Base-by-base conservation (phyloP, 2,113 vertebrate species). In the Phalacrocorax carbo region DNA sequence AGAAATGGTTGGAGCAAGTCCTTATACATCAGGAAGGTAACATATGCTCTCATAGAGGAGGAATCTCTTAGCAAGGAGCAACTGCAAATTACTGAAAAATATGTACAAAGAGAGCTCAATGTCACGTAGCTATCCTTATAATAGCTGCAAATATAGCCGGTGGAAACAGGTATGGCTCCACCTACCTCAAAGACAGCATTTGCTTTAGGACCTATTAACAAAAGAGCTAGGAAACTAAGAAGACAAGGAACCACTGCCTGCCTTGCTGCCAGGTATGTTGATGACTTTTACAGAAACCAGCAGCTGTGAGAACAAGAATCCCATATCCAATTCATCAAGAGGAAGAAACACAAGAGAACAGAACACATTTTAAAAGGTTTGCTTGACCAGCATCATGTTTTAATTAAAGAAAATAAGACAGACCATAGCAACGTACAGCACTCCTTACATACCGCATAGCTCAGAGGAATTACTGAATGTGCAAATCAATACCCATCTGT, bases 371-470 rank as follows among this genome's bases (percentile, higher is more conserved):
- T 49, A 54, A 83, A 78, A 90, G 30, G 78, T 51, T 65, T 3
- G 0, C 16, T 85, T 2, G 1, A 40, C 52, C 22, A 86, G n/a
- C 4, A 1, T 38, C 73, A 34, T n/a, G 25, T 46, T 88, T 90
- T 95, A 94, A 93, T 93, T 72, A 94, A 77, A 57, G 77, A 66
- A 96, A 96, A 91, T 54, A 78, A 86, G 52, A 79, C 23, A 66
- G 62, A 79, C 48, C 58, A 48, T 84, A 82, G 88, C 75, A 96
- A 94, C 52, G 9, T 29, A 21, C 30, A 93, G 49, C 38, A 42
- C 66, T 96, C 48, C 7, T 2, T 48, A 44, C 16, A 44, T 17
- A 83, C 36, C 0, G 0, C 13, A 9, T 30, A 52, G 86, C 52
- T 87, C 82, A 62, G 64, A 61, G 30, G 55, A 90, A 81, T 40